phyloP scores from a whole-genome alignment of 2,113 vertebrate species.

The Oophaga pumilio region DNA sequence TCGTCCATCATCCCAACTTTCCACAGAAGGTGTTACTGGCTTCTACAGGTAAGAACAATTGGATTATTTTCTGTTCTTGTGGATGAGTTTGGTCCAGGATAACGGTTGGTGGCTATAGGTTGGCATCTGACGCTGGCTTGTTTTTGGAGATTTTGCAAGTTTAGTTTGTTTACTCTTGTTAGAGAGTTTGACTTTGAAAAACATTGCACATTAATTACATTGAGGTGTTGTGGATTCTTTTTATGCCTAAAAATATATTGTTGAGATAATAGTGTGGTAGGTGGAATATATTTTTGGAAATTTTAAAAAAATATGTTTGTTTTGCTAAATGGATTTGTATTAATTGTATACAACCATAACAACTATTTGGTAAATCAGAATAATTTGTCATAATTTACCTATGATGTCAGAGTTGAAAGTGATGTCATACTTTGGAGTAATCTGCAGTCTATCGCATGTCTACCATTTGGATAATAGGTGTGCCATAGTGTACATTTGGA shows the following conservation, averaged over 20 bases:
- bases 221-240: not conserved
- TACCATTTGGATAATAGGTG: not conserved
- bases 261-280: not conserved
- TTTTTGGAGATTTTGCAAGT: not conserved
- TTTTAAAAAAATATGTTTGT: not conserved
- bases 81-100: not conserved
- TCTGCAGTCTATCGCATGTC: not conserved
- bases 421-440: not conserved
- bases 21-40: constrained; percentile 99
- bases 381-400: not conserved
- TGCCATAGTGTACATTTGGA: not conserved
- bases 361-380: not conserved
- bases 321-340: not conserved
- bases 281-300: not conserved
- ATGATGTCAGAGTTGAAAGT: not conserved
- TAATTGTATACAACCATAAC: not conserved
- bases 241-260: not conserved
- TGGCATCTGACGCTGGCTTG: not conserved
- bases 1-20: constrained; percentile 99
- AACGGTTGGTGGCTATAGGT: not conserved
- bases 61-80: constrained; percentile 17
- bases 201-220: not conserved
- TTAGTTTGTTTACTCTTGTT: no score
- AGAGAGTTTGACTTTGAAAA: not conserved
- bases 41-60: constrained; percentile 90